phyloP scores from a whole-genome alignment of 2,797 vertebrate species.

The Parambassis ranga region DNA sequence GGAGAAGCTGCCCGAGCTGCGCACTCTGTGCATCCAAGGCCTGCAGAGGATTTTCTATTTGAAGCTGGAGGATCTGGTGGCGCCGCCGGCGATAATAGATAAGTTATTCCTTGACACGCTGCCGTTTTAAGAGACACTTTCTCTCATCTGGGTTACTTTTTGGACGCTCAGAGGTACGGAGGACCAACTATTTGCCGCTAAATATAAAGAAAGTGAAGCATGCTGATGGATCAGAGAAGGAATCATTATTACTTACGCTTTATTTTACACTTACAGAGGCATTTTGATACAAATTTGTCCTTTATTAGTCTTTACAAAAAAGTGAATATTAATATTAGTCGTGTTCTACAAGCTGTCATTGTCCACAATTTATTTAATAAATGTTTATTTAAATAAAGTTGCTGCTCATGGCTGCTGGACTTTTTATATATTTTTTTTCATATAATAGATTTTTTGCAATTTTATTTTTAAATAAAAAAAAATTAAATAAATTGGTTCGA shows the following conservation, averaged over 20 bases:
- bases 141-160: too few species aligned
- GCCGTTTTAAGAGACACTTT: conserved; percentile 89
- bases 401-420: conserved; percentile 1
- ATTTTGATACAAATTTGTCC: conserved; percentile 46
- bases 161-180: too few species aligned
- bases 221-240: neutral
- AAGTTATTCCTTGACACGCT: conserved; percentile 98
- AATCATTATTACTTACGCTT: neutral
- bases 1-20: conserved; percentile 94
- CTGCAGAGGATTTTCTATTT: conserved; percentile 99
- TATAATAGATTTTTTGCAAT: neutral
- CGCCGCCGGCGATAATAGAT: conserved; percentile 95
- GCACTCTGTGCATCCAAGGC: conserved; percentile 95
- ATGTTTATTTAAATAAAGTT: neutral
- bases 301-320: conserved; percentile 10
- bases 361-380: conserved; percentile 61
- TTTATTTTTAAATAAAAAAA: neutral
- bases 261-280: conserved; percentile 2
- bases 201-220: neutral
- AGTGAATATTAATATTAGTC: conserved; percentile 21
- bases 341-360: conserved; percentile 76
- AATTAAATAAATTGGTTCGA: neutral
- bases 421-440: neutral
- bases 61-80: conserved; percentile 97
- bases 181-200: too few species aligned